Base-by-base conservation (phyloP, 2,797 vertebrate genomes). In the Dallia pectoralis region DNA sequence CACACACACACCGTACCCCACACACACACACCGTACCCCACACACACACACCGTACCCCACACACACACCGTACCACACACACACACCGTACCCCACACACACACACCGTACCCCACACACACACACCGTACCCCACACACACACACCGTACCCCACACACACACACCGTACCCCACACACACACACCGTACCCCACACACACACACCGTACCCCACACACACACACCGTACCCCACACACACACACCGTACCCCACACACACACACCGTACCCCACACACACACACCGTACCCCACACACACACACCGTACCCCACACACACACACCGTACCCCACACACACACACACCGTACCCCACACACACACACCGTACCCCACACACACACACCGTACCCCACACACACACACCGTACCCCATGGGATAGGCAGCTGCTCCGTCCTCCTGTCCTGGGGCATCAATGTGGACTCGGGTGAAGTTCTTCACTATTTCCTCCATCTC, bases 401-500 rank as follows among this genome's bases (percentile, higher is more conserved):
- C 27, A 29, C 12, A 0, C 47, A 4, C 12, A 29, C 74, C 87
- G 77, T 82, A 96, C 96, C 95, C 94, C 36, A 89, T 15, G 59
- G 95, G 95, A 87, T 94, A 96, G 61, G 87, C 76, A 0, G 94
- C 89, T 0, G 95, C 93, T 4, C 94, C 95, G 0, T 96, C 95
- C 87, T 97, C 94, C 84, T 97, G 96, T 40, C 96, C 96, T 1
- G 96, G 96, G 5, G 92, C 94, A 1, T 97, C 94, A 11, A 97
- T 86, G 36, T 97, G 95, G 73, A 96, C 94, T 84, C 96, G 90
- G 66, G 95, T 94, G 70, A 97, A 97, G 82, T 95, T 96, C 91
- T 97, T 96, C 73, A 96, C 95, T 6, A 97, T 97, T 90, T 97
- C 96, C 88, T 96, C 94, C 96, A 97, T 97, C 85, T 97, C 96